These are phyloP conservation scores for Steinernema feltiae DNA, from an alignment of 1,140 invertebrate genomes.

Conservation along the genomic window DNA sequence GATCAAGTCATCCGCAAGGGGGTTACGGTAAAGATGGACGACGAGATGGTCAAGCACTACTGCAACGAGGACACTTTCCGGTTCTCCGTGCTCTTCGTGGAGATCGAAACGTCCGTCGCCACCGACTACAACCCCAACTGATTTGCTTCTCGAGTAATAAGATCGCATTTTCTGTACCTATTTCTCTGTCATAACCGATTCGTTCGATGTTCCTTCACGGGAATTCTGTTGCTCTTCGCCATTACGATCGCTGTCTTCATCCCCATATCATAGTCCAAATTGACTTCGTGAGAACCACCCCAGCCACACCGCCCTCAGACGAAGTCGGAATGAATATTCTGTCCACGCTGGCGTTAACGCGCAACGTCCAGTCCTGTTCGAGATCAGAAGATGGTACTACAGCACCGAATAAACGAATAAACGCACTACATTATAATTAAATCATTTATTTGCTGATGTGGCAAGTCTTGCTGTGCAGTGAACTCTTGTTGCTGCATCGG, in stretches of 20 bases:
- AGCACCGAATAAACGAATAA: constrained; percentile 15
- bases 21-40: constrained; percentile 95
- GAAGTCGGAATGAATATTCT: constrained; percentile 22
- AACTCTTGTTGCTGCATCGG: too few relatives aligned
- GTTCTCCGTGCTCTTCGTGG: constrained; percentile 63
- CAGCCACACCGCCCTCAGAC: constrained; percentile 19
- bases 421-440: too few relatives aligned
- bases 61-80: constrained; percentile 92
- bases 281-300: constrained; percentile 27
- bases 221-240: constrained; percentile 1
- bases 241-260: not conserved
- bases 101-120: constrained; percentile 48
- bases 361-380: constrained; percentile 20
- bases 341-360: constrained; percentile 16
- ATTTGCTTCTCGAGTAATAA: not conserved
- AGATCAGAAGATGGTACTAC: constrained; percentile 22
- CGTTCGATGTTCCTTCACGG: not conserved
- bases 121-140: constrained; percentile 16
- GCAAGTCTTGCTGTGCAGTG: too few relatives aligned
- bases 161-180: not conserved
- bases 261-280: constrained; percentile 9
- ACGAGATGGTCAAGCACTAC: constrained; percentile 95
- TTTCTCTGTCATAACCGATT: not conserved
- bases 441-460: too few relatives aligned
- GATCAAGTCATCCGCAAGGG: constrained; percentile 66